Conservation (phyloP, 1,140 invertebrate species). For the Phthorimaea operculella region DNA sequence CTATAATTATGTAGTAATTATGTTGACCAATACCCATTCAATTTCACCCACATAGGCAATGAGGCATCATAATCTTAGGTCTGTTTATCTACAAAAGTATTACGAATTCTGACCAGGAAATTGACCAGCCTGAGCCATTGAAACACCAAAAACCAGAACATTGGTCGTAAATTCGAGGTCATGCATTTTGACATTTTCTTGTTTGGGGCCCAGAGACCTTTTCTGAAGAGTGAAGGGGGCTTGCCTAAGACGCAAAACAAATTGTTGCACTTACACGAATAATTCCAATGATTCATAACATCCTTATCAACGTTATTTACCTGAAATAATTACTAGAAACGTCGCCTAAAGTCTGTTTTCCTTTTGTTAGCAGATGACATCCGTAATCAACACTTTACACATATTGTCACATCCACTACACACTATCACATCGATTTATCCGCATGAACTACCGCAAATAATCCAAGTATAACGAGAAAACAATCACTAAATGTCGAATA, state of each 20-base stretch:
- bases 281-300: conserved; percentile 2
- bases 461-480: conserved; percentile 7
- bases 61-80: conserved; percentile 19
- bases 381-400: conserved; percentile 60
- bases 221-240: conserved; percentile 33
- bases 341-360: conserved; percentile 35
- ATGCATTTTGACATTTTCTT: conserved; percentile 52
- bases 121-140: not conserved
- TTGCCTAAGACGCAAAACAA: conserved; percentile 10
- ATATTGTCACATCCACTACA: conserved; percentile 50
- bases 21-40: conserved; percentile 40
- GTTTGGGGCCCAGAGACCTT: conserved; percentile 24
- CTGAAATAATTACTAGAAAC: conserved; percentile 19
- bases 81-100: too few species aligned
- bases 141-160: conserved; percentile 15
- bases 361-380: conserved; percentile 62
- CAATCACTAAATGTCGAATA: conserved; percentile 18
- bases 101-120: conserved; percentile 10
- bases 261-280: conserved; percentile 10
- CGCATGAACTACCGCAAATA: conserved; percentile 27
- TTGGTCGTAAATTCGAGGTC: conserved; percentile 46
- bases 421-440: conserved; percentile 49
- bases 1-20: conserved; percentile 7
- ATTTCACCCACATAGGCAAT: conserved; percentile 43
- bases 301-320: conserved; percentile 15